A percentile compares a stretch with the other conserved stretches of the same genome.
These are phyloP conservation scores for Ips nitidus DNA, from an alignment of 1,140 invertebrate genomes.

Conservation along the genomic window DNA sequence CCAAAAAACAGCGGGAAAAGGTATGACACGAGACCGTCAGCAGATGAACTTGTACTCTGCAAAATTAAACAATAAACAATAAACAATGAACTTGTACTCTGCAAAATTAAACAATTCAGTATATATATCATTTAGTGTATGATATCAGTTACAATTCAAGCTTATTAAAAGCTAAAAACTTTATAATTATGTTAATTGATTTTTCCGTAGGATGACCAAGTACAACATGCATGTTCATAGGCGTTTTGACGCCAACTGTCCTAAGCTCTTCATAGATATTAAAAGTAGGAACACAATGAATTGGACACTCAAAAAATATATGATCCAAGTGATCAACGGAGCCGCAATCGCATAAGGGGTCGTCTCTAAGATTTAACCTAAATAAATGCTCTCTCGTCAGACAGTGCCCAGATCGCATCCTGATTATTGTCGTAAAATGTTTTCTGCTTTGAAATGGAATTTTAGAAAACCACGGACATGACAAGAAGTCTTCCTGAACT, in stretches of 20 bases:
- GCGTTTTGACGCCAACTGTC: neutral
- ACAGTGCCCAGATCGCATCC: slow-evolving; percentile 32
- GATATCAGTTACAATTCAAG: neutral
- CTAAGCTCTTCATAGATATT: neutral
- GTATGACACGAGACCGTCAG: too few relatives aligned
- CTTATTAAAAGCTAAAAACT: neutral
- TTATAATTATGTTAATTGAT: neutral
- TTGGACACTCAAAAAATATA: slow-evolving; percentile 28
- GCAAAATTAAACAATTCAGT: too few relatives aligned
- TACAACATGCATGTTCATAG: neutral
- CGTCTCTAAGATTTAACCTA: slow-evolving; percentile 15
- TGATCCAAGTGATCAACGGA: slow-evolving; percentile 20
- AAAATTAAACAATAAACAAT: too few relatives aligned
- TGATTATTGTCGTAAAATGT: slow-evolving; percentile 26
- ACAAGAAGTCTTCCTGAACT: slow-evolving; percentile 11
- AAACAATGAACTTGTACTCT: too few relatives aligned
- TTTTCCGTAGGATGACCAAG: neutral
- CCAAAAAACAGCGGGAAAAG: too few relatives aligned
- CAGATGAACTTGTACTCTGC: too few relatives aligned
- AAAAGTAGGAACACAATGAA: neutral
- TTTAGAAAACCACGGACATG: slow-evolving; percentile 7
- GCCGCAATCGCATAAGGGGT: slow-evolving; percentile 28
- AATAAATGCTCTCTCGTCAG: slow-evolving; percentile 17
- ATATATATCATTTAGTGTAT: too few relatives aligned
- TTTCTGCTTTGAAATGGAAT: slow-evolving; percentile 12